Base-by-base conservation (phyloP, 2,797 vertebrate species). In the Propithecus perrieri region DNA sequence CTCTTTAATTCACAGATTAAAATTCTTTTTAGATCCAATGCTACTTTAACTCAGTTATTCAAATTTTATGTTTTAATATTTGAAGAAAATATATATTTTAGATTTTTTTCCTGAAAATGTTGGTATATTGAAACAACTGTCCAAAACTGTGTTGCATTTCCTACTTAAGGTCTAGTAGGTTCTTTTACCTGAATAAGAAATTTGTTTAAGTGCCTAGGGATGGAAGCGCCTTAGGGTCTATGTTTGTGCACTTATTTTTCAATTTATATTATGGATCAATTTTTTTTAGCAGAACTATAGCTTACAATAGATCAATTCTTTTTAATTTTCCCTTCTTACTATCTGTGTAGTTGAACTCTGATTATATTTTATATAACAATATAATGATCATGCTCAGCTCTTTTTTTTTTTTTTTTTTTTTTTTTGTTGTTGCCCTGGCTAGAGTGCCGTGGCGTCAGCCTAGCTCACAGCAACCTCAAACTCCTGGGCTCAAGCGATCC, bases 41-140 rank as follows among this genome's bases (percentile, higher is more conserved):
- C n/a, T 80, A 89, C 79, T 79, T 94, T 87, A 96, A 90, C 15
- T 96, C 43, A 35, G 28, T 91, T 84, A 65, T 24, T 46, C 55
- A 88, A 84, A 26, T 92, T 71, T 87, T 53, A 69, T 95, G 46
- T 91, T 53, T 94, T 80, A 65, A 69, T 90, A 85, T 78, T 48
- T 94, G 35, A 94, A 74, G 63, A 96, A 96, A 95, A 85, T 38
- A 35, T 35, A 57, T 80, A 28, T 79, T 94, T 95, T 71, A 55
- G 15, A 38, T 35, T 65, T 75, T 79, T 59, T 13, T 15, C 50
- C 15, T 78, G 4, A 93, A 95, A 94, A 83, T 17, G 85, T 85
- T 48, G 38, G 12, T 63, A 24, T 71, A 67, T 50, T 89, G n/a
- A 96, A 83, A 84, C 22, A 95, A 12, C 28, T 63, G 17, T 87